A percentile compares a stretch with the other conserved stretches of the same genome.
Evolutionary conservation across 2,797 vertebrate species (phyloP).

Genomic region (Thripadectes ignobilis): DNA sequence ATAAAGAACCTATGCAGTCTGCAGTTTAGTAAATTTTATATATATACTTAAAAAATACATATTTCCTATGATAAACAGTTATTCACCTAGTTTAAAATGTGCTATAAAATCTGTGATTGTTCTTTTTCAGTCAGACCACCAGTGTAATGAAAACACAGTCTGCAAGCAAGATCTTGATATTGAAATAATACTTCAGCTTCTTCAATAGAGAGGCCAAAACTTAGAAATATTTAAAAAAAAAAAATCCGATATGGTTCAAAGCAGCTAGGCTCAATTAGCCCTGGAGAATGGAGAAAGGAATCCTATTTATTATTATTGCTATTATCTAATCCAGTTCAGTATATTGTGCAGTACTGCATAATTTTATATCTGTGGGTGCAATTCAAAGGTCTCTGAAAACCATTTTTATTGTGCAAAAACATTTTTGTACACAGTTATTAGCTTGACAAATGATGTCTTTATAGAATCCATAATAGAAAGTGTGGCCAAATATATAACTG

Average conservation of each 20-base stretch:
- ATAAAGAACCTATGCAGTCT: neutral
- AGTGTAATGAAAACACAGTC: neutral
- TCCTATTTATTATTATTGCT: neutral
- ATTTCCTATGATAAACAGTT: neutral
- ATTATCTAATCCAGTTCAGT: neutral
- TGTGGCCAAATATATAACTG: constrained; percentile 56
- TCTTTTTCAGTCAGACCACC: neutral
- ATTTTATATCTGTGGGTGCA: neutral
- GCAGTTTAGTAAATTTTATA: neutral
- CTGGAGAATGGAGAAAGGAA: neutral
- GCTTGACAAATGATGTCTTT: constrained; percentile 34
- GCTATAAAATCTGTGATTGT: neutral
- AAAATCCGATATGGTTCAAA: neutral
- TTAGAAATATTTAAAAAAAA: neutral
- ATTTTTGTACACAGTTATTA: constrained; percentile 56
- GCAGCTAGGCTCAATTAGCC: neutral
- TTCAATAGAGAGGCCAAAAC: neutral
- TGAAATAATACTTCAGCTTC: neutral
- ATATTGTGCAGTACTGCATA: neutral
- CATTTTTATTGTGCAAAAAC: constrained; percentile 11
- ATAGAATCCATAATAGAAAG: constrained; percentile 52
- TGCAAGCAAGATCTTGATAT: neutral
- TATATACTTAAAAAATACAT: neutral
- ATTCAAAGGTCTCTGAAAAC: constrained; percentile 28
- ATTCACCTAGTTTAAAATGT: neutral